Evolutionary conservation across 30 jellyfish, hydroid and myxozoan species (phyloP), one percentile per base, ranked within the genome.

Genomic region (Pelagia noctiluca): DNA sequence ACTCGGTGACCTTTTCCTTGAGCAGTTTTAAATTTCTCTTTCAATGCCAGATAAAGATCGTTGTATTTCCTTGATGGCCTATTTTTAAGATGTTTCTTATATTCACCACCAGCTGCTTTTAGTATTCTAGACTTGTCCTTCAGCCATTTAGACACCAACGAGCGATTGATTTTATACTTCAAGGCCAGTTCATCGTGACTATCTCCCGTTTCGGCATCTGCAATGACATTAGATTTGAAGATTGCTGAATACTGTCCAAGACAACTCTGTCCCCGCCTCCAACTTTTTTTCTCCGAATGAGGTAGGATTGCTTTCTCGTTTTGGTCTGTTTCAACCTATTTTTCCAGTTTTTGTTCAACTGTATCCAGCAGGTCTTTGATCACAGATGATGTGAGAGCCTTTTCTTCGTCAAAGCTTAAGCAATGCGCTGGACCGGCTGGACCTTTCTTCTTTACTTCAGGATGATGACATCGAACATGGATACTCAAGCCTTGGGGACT

Each of bases 1-100:
- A 80, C 87, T 29, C 80, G 57, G 72, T 80, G 92, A 5, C 91
- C 96, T 63, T 88, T 67, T 25, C 79, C 78, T 37, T 62, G 47
- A 4, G 91, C 93, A 31, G 31, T 38, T 18, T 22, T 29, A 50
- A 75, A 75, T n/a, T 48, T 37, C 68, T 75, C 36, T 32, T 11
- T 46, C 35, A 75, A 52, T 38, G 46, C 85, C n/a, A 22, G 34
- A 74, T 75, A 86, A 8, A 86, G 79, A n/a, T 61, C 72, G 23
- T 49, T 76, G 60, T 86, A 87, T 31, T 75, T 78, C 48, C 80
- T 78, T 11, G 84, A 18, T 35, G 82, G 84, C 53, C 97, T 28
- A 37, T 68, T 47, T 75, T 80, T 88, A 31, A 54, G 62, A 2
- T 33, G 5, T 57, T 78, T 78, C 37, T 78, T 50, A 18, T 57